phyloP scores from a whole-genome alignment of 64 coral and sea anemone genomes.

The Pocillopora verrucosa region DNA sequence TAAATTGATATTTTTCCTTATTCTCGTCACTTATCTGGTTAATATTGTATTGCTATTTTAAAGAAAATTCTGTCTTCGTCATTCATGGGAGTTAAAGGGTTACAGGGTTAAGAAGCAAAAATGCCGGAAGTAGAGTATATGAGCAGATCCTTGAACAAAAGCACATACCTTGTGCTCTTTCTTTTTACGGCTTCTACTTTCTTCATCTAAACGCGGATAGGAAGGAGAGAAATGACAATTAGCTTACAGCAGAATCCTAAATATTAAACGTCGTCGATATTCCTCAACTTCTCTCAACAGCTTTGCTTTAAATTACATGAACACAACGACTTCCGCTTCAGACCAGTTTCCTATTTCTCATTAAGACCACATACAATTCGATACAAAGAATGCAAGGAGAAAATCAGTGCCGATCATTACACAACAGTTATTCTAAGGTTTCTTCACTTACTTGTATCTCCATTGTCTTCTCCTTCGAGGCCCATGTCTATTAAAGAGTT shows the following conservation, averaged over 20 bases:
- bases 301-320: no score
- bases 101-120: neutral
- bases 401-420: neutral
- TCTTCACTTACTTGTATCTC: constrained; percentile 13
- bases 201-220: neutral
- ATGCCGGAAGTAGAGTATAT: no score
- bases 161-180: constrained; percentile 27
- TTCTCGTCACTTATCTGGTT: no score
- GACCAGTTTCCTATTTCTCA: no score
- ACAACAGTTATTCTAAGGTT: neutral
- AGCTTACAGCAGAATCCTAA: neutral
- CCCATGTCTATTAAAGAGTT: constrained; percentile 32
- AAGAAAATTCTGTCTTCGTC: no score
- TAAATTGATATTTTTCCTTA: no score
- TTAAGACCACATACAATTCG: no score
- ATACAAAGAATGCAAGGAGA: neutral
- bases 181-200: constrained; percentile 35
- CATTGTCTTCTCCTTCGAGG: constrained; percentile 5
- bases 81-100: no score
- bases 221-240: neutral
- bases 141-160: neutral
- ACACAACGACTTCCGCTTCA: no score
- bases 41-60: no score
- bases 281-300: no score
- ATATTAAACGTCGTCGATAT: neutral